phyloP scores from a whole-genome alignment of 2,888 invertebrate species.

The Strigamia maritima region DNA sequence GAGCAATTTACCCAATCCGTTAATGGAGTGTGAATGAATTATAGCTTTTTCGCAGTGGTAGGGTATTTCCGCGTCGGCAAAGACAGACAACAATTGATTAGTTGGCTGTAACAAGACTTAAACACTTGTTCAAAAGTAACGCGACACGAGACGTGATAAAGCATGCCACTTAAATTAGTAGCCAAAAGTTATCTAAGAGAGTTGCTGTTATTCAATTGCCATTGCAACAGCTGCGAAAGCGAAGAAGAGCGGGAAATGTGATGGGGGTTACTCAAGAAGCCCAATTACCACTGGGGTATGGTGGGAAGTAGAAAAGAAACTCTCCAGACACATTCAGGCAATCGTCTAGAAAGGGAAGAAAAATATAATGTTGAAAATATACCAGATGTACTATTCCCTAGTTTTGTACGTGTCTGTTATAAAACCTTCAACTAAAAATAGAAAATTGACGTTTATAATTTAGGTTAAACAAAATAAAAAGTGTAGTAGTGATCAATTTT shows the following conservation, averaged over 20 bases:
- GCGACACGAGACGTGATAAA: not conserved
- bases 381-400: not conserved
- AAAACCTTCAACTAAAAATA: not conserved
- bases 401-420: not conserved
- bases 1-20: conserved; percentile 1
- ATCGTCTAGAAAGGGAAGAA: not conserved
- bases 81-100: not conserved
- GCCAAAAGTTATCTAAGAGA: not conserved
- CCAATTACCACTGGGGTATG: not conserved
- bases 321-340: not conserved
- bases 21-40: conserved; percentile 9
- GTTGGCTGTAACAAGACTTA: not conserved
- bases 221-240: conserved; percentile 6
- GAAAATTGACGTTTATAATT: not conserved
- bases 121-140: not conserved
- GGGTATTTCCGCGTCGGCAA: not conserved
- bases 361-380: not conserved
- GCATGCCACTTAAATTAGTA: not conserved
- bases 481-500: not conserved
- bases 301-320: not conserved
- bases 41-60: not conserved
- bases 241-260: not conserved
- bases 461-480: not conserved
- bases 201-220: not conserved
- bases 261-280: not conserved